These are phyloP conservation scores for Noctilio leporinus DNA, from an alignment of 2,113 vertebrate species.

Conservation along the genomic window DNA sequence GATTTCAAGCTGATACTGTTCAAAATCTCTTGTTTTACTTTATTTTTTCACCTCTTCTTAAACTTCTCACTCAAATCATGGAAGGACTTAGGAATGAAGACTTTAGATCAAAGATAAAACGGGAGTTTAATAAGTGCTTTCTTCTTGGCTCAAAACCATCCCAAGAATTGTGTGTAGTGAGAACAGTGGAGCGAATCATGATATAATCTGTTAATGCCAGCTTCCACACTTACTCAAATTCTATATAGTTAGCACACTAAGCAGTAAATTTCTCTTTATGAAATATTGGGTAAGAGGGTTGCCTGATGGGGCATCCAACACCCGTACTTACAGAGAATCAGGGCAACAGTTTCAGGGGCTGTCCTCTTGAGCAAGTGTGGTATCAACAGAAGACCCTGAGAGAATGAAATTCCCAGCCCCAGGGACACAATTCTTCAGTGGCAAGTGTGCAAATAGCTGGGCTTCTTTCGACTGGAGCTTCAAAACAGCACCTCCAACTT, in stretches of 20 bases:
- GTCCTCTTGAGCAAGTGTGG: neutral
- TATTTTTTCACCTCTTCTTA: neutral
- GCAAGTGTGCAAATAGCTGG: neutral
- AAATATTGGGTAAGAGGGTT: neutral
- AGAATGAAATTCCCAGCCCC: neutral
- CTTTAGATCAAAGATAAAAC: neutral
- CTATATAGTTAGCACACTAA: neutral
- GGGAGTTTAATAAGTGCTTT: neutral
- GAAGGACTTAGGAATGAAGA: neutral
- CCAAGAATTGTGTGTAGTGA: neutral
- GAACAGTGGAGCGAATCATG: neutral
- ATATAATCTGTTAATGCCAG: no score
- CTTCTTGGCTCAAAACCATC: neutral
- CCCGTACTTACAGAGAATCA: neutral
- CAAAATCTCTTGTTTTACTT: neutral
- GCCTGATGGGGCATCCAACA: fast-evolving
- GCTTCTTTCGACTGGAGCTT: neutral
- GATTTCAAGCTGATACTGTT: neutral
- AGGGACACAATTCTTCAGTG: neutral
- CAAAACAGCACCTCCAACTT: constrained; percentile 25
- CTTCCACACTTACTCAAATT: neutral
- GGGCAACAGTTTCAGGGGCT: neutral
- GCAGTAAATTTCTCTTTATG: neutral
- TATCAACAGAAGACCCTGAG: neutral
- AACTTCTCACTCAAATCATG: neutral